phyloP scores from a whole-genome alignment of 2,797 vertebrate genomes.

The Notolabrus celidotus region DNA sequence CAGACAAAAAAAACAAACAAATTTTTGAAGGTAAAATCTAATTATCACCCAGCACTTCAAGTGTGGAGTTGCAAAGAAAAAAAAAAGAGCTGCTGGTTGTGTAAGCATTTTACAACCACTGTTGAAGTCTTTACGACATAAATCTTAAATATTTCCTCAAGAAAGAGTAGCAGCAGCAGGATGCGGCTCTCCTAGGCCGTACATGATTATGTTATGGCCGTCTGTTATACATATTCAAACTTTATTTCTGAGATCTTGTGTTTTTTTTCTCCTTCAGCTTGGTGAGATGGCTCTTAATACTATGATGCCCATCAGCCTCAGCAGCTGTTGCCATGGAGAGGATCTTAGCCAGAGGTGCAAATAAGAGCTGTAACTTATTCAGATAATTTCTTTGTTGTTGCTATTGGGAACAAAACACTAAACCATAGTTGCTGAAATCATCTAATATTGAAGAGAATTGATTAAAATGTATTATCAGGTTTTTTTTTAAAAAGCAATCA shows the following conservation, averaged over 20 bases:
- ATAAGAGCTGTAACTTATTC: constrained; percentile 16
- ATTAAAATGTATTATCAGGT: constrained; percentile 4
- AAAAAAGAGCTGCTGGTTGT: neutral
- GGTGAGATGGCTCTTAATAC: neutral
- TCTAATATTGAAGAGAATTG: neutral
- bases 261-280: neutral
- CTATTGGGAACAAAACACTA: constrained; percentile 12
- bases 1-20: neutral
- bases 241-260: neutral
- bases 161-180: neutral
- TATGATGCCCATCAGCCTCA: constrained; percentile 2
- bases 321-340: constrained; percentile 23
- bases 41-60: constrained; percentile 4
- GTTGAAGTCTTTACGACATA: neutral
- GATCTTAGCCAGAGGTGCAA: neutral
- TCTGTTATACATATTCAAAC: neutral
- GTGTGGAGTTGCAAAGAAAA: constrained; percentile 1
- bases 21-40: constrained; percentile 2
- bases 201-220: neutral
- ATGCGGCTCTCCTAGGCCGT: neutral
- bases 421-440: neutral
- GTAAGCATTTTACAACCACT: neutral
- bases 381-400: constrained; percentile 7
- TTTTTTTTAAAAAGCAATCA: constrained; percentile 1
- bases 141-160: neutral